These are phyloP conservation scores for Agonum fuliginosum DNA, from an alignment of 2,888 invertebrate genomes.

Conservation along the genomic window DNA sequence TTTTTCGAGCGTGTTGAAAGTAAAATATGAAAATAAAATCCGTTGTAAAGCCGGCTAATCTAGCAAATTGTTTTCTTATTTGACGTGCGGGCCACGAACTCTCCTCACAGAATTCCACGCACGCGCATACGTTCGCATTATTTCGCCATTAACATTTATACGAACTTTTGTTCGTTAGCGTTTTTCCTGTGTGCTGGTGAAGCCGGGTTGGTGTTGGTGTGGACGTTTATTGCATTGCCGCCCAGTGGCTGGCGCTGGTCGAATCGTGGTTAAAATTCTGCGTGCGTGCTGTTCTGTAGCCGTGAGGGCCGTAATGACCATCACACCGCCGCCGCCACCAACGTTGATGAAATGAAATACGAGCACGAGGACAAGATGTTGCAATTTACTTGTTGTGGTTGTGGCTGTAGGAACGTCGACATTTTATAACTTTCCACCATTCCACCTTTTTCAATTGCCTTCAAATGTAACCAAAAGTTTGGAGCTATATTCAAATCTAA, in stretches of 20 bases:
- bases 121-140: constrained; percentile 51
- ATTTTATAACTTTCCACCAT: no score
- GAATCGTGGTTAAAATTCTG: constrained; percentile 54
- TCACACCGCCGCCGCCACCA: background rate
- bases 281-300: constrained; percentile 17
- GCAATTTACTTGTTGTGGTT: constrained; percentile 29
- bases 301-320: constrained; percentile 18
- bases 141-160: constrained; percentile 59
- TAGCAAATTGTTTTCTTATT: constrained; percentile 57
- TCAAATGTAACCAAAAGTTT: no score
- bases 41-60: constrained; percentile 31
- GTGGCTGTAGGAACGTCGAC: no score
- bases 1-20: background rate
- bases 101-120: constrained; percentile 8
- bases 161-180: constrained; percentile 59
- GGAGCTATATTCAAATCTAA: no score
- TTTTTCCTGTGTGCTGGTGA: constrained; percentile 50
- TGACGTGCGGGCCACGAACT: constrained; percentile 20
- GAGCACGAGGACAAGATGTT: constrained; percentile 6
- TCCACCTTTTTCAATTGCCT: no score
- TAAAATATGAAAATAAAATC: constrained; percentile 34
- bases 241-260: background rate
- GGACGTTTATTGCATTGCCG: constrained; percentile 45
- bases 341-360: constrained; percentile 37
- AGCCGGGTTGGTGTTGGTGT: no score